Conservation (phyloP, 2,113 vertebrate species). For the Glareola pratincola region DNA sequence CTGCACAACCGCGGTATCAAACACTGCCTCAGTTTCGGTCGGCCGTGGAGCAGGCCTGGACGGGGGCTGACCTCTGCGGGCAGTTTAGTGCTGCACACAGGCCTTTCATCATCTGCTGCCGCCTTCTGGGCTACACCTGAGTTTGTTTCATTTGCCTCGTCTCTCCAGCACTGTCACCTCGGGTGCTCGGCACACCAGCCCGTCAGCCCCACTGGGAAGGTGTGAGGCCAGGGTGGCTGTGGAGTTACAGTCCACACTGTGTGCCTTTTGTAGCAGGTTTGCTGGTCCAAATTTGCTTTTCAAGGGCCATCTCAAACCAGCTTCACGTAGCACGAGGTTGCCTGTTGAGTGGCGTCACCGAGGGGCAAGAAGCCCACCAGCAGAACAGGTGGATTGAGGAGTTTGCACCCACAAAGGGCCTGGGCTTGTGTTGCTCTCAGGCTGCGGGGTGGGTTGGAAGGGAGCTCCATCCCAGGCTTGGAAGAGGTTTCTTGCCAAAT, state of each 20-base stretch:
- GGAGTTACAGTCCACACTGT: accelerated
- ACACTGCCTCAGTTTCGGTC: neutral
- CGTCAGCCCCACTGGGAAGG: accelerated
- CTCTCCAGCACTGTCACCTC: neutral
- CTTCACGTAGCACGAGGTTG: no score
- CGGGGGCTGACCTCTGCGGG: neutral
- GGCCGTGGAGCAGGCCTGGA: neutral
- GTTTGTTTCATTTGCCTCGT: neutral
- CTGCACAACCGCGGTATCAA: neutral
- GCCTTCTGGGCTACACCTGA: neutral
- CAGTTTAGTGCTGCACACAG: neutral
- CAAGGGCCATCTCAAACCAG: neutral
- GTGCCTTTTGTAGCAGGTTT: neutral
- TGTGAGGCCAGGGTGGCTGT: neutral
- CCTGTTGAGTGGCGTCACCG: accelerated
- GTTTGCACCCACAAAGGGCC: neutral
- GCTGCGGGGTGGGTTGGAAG: neutral
- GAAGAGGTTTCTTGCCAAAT: neutral
- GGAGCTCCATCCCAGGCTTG: neutral
- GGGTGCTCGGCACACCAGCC: neutral
- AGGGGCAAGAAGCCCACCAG: neutral
- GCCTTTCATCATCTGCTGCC: neutral
- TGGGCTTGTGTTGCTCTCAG: neutral
- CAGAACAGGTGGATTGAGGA: neutral
- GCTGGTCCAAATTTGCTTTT: neutral